These are phyloP conservation scores for Erythrocebus patas DNA, from an alignment of 2,113 vertebrate genomes.

Conservation along the genomic window DNA sequence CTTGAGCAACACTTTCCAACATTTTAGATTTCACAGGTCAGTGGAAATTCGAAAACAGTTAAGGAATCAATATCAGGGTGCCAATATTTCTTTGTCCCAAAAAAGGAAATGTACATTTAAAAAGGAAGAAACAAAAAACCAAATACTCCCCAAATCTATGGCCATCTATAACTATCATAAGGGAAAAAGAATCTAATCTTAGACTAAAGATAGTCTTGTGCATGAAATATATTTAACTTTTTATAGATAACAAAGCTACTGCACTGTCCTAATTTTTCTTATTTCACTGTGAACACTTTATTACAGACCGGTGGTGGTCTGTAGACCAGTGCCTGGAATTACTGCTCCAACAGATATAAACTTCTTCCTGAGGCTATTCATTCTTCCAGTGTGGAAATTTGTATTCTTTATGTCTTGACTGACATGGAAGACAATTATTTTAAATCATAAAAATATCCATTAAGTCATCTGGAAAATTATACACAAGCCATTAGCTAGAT, in stretches of 20 bases:
- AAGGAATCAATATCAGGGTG: background rate
- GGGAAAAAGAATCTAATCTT: background rate
- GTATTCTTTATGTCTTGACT: background rate
- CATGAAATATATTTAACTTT: background rate
- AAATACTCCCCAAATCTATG: background rate
- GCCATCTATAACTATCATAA: background rate
- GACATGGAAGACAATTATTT: constrained; percentile 44
- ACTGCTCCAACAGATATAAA: background rate
- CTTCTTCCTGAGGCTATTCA: background rate
- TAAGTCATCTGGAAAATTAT: constrained; percentile 53
- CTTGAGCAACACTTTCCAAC: background rate
- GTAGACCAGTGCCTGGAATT: background rate
- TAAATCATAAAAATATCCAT: constrained; percentile 49
- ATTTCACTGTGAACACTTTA: background rate
- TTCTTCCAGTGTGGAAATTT: constrained; percentile 3
- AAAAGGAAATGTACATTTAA: background rate
- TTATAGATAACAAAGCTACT: background rate
- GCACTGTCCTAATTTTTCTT: background rate
- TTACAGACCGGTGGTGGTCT: background rate
- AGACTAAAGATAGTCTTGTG: background rate
- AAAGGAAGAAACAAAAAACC: background rate
- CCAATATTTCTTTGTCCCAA: background rate
- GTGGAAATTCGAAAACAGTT: background rate
- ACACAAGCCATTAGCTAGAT: constrained; percentile 42
- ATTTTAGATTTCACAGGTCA: background rate